Evolutionary conservation across 2,888 invertebrate species (phyloP).

Genomic region (Agapostemon virescens): DNA sequence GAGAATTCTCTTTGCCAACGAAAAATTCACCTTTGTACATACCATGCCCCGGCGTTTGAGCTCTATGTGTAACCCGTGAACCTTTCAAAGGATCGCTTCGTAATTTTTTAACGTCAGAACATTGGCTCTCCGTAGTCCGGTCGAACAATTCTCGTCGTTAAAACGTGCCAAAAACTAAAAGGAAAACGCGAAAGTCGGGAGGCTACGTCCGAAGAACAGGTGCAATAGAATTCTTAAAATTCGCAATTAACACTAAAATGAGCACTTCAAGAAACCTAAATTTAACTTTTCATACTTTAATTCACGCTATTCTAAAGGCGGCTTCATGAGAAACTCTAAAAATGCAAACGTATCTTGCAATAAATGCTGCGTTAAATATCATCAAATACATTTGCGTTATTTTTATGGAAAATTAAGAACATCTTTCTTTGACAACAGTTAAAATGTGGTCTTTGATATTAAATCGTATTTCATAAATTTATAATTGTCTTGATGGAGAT

Average conservation of each 20-base stretch:
- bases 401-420: background rate
- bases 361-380: background rate
- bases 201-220: background rate
- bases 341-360: background rate
- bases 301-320: background rate
- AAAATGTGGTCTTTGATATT: background rate
- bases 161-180: background rate
- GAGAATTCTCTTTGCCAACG: background rate
- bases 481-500: background rate
- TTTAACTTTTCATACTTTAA: background rate
- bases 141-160: background rate
- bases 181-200: background rate
- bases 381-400: background rate
- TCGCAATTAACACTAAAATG: background rate
- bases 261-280: background rate
- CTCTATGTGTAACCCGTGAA: background rate
- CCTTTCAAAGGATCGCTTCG: background rate
- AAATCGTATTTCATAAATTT: too few relatives aligned
- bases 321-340: background rate
- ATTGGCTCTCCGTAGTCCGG: background rate
- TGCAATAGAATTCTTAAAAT: background rate
- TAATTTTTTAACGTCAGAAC: constrained; percentile 26
- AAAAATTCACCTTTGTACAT: constrained; percentile 8
- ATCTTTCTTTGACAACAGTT: background rate
- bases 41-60: background rate